Conservation (phyloP, 1,140 invertebrate genomes). For the Drosophila bocki region DNA sequence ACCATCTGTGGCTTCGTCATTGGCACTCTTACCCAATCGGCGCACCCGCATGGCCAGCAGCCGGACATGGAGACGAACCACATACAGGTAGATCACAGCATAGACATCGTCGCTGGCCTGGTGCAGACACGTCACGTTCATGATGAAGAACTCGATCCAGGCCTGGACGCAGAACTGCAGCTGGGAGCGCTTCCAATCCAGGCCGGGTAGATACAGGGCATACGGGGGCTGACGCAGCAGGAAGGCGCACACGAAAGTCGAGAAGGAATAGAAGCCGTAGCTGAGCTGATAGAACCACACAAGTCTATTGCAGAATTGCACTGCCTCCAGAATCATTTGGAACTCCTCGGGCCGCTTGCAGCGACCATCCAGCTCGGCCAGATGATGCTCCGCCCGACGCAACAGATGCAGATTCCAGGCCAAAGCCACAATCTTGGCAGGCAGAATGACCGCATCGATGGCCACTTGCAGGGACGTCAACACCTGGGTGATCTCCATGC, state of each 20-base stretch:
- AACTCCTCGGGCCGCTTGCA: constrained; percentile 31
- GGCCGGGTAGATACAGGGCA: constrained; percentile 48
- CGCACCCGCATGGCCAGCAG: constrained; percentile 38
- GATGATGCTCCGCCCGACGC: constrained; percentile 23
- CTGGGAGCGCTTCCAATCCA: constrained; percentile 44
- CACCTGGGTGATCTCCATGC: constrained; percentile 57
- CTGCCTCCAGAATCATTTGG: constrained; percentile 7
- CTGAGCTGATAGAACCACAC: constrained; percentile 50
- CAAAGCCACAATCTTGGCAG: constrained; percentile 54
- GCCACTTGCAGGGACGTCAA: constrained; percentile 60
- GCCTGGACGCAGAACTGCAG: constrained; percentile 40
- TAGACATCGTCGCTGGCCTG: constrained; percentile 62
- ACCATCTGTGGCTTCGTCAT: not conserved
- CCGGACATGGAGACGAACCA: constrained; percentile 46
- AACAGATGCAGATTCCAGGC: constrained; percentile 39
- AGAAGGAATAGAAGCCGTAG: constrained; percentile 53
- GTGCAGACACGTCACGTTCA: constrained; percentile 62
- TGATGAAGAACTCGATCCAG: constrained; percentile 54
- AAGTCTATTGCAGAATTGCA: constrained; percentile 45
- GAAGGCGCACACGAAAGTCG: constrained; percentile 50
- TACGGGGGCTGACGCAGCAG: constrained; percentile 52
- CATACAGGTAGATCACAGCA: constrained; percentile 56
- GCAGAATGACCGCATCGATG: constrained; percentile 54
- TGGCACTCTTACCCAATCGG: constrained; percentile 1
- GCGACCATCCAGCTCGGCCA: constrained; percentile 41